A percentile compares a stretch with the other conserved stretches of the same genome.
Evolutionary conservation across 2,888 invertebrate species (phyloP).

Genomic region (Acanthoscelides obtectus): DNA sequence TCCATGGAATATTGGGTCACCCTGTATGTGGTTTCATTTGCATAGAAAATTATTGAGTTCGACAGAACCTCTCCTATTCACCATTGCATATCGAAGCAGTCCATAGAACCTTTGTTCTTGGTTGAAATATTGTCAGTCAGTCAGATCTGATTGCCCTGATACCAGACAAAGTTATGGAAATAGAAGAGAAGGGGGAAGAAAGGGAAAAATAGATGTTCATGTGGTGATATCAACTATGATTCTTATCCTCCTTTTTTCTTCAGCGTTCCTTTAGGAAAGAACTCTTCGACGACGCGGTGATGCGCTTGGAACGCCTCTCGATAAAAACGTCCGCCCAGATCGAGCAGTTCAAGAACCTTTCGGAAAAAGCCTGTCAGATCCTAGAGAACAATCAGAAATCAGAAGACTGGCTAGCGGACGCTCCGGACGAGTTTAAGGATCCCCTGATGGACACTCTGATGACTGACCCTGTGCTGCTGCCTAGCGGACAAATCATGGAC

Average conservation of each 20-base stretch:
- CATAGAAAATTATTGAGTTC: too few relatives aligned
- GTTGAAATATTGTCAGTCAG: too few relatives aligned
- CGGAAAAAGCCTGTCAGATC: constrained; percentile 73
- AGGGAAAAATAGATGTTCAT: too few relatives aligned
- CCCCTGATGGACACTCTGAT: constrained; percentile 96
- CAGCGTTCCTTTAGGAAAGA: constrained; percentile 91
- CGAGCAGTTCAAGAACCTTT: constrained; percentile 75
- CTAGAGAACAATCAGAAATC: constrained; percentile 77
- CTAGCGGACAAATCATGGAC: constrained; percentile 89
- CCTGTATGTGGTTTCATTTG: too few relatives aligned
- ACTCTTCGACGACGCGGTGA: constrained; percentile 86
- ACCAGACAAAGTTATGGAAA: too few relatives aligned
- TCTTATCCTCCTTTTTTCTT: constrained; percentile 27
- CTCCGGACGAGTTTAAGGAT: constrained; percentile 94
- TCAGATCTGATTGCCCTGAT: too few relatives aligned
- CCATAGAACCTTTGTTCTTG: too few relatives aligned
- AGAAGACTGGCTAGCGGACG: constrained; percentile 91
- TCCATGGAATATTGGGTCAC: too few relatives aligned
- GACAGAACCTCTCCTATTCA: too few relatives aligned
- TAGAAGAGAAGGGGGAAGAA: too few relatives aligned
- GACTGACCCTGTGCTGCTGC: constrained; percentile 91
- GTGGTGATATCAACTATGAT: too few relatives aligned
- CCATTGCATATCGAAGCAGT: too few relatives aligned
- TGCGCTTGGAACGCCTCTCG: constrained; percentile 71
- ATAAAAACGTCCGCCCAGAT: constrained; percentile 85